A percentile compares a stretch with the other conserved stretches of the same genome.
These are phyloP conservation scores for Orthosia incerta DNA, from an alignment of 2,888 invertebrate species.

Conservation along the genomic window DNA sequence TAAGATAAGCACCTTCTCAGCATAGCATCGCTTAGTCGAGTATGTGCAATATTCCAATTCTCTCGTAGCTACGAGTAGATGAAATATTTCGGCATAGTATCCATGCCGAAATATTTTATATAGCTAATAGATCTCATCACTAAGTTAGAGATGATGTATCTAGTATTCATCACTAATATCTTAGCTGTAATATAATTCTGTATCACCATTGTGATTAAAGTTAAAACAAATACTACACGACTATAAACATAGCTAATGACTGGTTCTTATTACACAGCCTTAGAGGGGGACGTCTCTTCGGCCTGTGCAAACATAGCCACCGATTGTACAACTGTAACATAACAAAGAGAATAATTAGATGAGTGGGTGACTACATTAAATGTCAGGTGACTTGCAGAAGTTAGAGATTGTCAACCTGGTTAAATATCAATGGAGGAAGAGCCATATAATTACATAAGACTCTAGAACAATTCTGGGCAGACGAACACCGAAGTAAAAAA, in stretches of 20 bases:
- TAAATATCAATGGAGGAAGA: constrained; percentile 1
- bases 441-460: background rate
- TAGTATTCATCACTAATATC: background rate
- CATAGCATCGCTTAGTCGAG: too few relatives aligned
- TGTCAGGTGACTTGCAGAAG: constrained; percentile 24
- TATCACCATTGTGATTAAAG: background rate
- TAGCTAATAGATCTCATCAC: too few relatives aligned
- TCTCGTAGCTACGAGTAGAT: too few relatives aligned
- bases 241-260: background rate
- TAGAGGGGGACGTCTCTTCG: constrained; percentile 26
- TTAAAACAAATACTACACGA: background rate
- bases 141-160: background rate
- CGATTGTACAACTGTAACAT: constrained; percentile 23
- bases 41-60: too few relatives aligned
- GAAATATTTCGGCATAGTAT: too few relatives aligned
- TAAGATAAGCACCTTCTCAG: too few relatives aligned
- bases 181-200: background rate
- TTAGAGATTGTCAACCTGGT: constrained; percentile 11
- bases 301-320: constrained; percentile 19
- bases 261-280: constrained; percentile 5
- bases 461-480: background rate
- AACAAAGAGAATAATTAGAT: constrained; percentile 34
- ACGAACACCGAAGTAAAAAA: background rate
- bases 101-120: too few relatives aligned
- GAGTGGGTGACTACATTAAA: constrained; percentile 44